Evolutionary conservation across 1,140 invertebrate genomes (phyloP).

Genomic region (Brachionus asplanchnoidis): DNA sequence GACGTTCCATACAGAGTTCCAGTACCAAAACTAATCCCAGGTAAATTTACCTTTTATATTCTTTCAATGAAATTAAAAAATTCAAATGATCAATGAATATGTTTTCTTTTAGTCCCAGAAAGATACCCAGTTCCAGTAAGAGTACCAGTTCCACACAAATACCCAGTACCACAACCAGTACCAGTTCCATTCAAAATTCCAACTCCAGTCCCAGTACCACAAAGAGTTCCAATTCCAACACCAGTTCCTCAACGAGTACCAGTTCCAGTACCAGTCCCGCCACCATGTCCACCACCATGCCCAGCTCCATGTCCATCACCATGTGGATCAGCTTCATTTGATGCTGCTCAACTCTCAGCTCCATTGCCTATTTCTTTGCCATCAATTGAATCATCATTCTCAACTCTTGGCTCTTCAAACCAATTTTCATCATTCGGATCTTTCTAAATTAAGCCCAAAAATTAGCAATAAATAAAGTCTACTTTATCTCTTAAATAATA

Average conservation of each 20-base stretch:
- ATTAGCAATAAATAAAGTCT: not conserved
- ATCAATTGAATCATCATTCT: too few relatives aligned
- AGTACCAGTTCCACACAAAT: not conserved
- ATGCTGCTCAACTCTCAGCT: not conserved
- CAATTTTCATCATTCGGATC: not conserved
- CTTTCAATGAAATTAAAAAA: too few relatives aligned
- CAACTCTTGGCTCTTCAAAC: not conserved
- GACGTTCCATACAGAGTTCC: not conserved
- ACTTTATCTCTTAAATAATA: not conserved
- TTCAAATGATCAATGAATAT: too few relatives aligned
- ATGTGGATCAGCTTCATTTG: not conserved
- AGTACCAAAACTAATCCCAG: not conserved
- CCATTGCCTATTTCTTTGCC: too few relatives aligned
- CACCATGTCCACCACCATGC: not conserved
- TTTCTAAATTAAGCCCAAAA: not conserved
- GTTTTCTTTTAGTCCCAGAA: not conserved
- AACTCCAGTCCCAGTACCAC: not conserved
- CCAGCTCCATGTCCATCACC: not conserved
- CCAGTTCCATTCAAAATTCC: not conserved
- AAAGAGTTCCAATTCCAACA: not conserved
- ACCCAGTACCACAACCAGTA: not conserved
- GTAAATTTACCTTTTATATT: not conserved
- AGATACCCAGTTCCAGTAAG: not conserved
- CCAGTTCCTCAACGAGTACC: not conserved
- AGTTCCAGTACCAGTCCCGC: not conserved